Evolutionary conservation across 2,797 vertebrate species (phyloP).

Genomic region (Hoplostethus mediterraneus): DNA sequence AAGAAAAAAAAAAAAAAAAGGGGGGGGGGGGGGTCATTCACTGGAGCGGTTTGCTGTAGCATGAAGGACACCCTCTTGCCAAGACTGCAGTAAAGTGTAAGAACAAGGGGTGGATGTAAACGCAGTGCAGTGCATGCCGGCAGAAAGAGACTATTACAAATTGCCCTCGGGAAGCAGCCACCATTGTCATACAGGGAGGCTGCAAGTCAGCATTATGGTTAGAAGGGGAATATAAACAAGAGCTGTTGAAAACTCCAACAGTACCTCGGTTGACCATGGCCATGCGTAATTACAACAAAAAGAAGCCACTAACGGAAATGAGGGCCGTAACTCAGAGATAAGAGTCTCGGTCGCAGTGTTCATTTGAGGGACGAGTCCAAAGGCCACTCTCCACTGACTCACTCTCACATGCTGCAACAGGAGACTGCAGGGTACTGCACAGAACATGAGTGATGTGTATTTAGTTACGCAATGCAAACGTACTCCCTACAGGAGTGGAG

Average conservation of each 20-base stretch:
- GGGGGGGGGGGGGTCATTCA: not conserved
- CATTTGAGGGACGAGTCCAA: slow-evolving; percentile 68
- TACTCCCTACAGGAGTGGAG: slow-evolving; percentile 32
- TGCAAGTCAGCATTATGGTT: slow-evolving; percentile 42
- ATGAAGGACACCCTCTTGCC: slow-evolving; percentile 62
- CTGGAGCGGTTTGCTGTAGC: slow-evolving; percentile 40
- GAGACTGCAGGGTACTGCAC: slow-evolving; percentile 60
- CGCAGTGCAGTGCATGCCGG: slow-evolving; percentile 44
- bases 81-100: slow-evolving; percentile 78
- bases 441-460: slow-evolving; percentile 65
- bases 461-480: slow-evolving; percentile 75
- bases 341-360: slow-evolving; percentile 40
- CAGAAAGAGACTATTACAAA: slow-evolving; percentile 43
- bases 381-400: slow-evolving; percentile 54
- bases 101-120: slow-evolving; percentile 49
- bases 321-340: slow-evolving; percentile 45
- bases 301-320: slow-evolving; percentile 49
- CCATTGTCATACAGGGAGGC: slow-evolving; percentile 38
- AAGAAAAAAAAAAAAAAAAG: not conserved
- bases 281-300: slow-evolving; percentile 6
- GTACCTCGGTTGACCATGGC: slow-evolving; percentile 34
- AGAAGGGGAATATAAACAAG: slow-evolving; percentile 29
- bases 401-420: slow-evolving; percentile 65
- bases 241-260: slow-evolving; percentile 20
- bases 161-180: slow-evolving; percentile 46